Evolutionary conservation across 2,797 vertebrate genomes (phyloP).

Genomic region (Clarias platycephalus): DNA sequence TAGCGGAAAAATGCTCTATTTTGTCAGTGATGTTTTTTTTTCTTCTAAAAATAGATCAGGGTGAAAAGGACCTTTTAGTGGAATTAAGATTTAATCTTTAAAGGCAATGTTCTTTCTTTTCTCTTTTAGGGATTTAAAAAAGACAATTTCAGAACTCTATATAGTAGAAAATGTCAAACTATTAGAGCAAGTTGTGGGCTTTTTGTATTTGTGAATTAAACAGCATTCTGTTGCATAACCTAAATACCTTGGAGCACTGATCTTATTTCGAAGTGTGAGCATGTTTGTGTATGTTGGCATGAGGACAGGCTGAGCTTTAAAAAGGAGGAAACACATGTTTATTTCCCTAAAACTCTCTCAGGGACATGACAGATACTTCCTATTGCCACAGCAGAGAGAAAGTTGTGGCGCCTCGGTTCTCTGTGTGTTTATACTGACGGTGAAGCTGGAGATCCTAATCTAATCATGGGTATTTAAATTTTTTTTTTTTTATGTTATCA

Average conservation of each 20-base stretch:
- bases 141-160: neutral
- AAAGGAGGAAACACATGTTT: constrained; percentile 74
- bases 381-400: constrained; percentile 47
- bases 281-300: constrained; percentile 46
- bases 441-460: constrained; percentile 1
- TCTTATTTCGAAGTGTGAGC: constrained; percentile 54
- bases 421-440: constrained; percentile 18
- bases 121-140: too few species aligned
- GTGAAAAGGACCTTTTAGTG: neutral
- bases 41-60: neutral
- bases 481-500: neutral
- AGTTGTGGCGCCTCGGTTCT: constrained; percentile 38
- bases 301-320: constrained; percentile 56
- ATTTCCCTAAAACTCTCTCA: constrained; percentile 68
- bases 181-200: neutral
- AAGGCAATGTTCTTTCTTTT: neutral
- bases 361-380: constrained; percentile 56
- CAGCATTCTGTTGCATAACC: neutral
- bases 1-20: neutral
- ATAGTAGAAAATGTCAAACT: neutral
- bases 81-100: neutral
- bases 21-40: neutral
- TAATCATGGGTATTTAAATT: constrained; percentile 14
- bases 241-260: neutral
- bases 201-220: neutral